A percentile compares a stretch with the other conserved stretches of the same genome.
phyloP scores from a whole-genome alignment of 2,888 invertebrate genomes.

The Antheraea yamamai region DNA sequence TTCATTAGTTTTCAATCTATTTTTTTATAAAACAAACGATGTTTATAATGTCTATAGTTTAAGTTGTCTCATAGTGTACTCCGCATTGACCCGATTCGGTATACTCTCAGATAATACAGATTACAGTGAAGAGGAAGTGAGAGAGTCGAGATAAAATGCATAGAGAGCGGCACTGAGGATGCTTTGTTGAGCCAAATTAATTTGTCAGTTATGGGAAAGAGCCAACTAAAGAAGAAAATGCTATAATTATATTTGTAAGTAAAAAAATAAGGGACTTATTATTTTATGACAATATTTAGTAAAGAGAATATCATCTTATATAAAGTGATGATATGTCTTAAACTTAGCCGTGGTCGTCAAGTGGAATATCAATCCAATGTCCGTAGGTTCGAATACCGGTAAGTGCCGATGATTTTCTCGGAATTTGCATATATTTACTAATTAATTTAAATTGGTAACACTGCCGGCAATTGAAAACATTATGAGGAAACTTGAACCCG shows the following conservation, averaged over 20 bases:
- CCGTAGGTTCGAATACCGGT: too few species aligned
- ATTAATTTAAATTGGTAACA: too few species aligned
- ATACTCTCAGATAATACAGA: conserved; percentile 61
- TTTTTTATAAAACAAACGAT: neutral
- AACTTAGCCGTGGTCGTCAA: too few species aligned
- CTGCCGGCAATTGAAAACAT: too few species aligned
- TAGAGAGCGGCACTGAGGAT: conserved; percentile 34
- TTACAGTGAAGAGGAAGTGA: conserved; percentile 61
- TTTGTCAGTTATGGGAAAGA: conserved; percentile 11
- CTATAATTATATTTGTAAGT: neutral
- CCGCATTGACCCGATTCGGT: conserved; percentile 64
- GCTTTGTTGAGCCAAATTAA: conserved; percentile 41
- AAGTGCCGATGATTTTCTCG: too few species aligned
- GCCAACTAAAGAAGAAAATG: neutral
- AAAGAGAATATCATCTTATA: neutral
- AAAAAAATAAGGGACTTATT: neutral
- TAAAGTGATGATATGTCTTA: neutral
- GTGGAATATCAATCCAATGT: too few species aligned
- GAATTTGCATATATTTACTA: too few species aligned
- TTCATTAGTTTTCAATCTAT: neutral
- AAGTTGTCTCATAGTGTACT: conserved; percentile 43
- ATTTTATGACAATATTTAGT: neutral
- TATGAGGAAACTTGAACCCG: too few species aligned
- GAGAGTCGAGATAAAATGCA: conserved; percentile 42
- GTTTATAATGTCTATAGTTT: conserved; percentile 41